These are phyloP conservation scores for Ommatoiulus sabulosus DNA, from an alignment of 2,888 invertebrate species.

Conservation along the genomic window DNA sequence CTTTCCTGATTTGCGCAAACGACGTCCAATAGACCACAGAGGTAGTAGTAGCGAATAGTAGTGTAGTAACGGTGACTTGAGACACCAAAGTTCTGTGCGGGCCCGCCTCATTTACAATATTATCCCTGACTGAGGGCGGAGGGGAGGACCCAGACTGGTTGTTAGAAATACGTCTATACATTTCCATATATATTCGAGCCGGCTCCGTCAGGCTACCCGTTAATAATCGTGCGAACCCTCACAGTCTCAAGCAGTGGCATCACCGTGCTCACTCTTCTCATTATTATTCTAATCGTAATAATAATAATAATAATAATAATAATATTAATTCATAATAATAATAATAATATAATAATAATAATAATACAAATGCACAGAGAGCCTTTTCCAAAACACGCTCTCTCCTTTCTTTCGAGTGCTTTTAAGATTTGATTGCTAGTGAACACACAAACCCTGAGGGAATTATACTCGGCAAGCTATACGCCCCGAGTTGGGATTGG, in stretches of 20 bases:
- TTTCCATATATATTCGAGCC: conserved; percentile 47
- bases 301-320: neutral
- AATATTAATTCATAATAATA: neutral
- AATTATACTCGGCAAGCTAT: conserved; percentile 40
- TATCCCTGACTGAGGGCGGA: conserved; percentile 49
- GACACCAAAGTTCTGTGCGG: conserved; percentile 49
- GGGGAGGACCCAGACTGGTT: conserved; percentile 54
- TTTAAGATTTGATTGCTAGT: conserved; percentile 42
- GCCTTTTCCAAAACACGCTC: neutral
- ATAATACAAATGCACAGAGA: conserved; percentile 47
- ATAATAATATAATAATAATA: conserved; percentile 40
- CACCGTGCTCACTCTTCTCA: conserved; percentile 15
- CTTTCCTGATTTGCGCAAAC: conserved; percentile 3
- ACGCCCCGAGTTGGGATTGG: too few relatives aligned
- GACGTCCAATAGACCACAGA: conserved; percentile 32
- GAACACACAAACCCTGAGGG: conserved; percentile 48
- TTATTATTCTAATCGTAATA: conserved; percentile 6
- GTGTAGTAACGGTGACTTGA: conserved; percentile 49
- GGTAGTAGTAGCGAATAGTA: conserved; percentile 35
- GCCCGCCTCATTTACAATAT: conserved; percentile 52
- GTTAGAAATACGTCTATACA: conserved; percentile 11
- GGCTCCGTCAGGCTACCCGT: conserved; percentile 51
- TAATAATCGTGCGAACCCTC: conserved; percentile 45
- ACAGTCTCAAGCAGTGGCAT: conserved; percentile 49
- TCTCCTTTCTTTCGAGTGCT: too few relatives aligned